Evolutionary conservation across 1,140 invertebrate genomes (phyloP).

Genomic region (Pissodes strobi): DNA sequence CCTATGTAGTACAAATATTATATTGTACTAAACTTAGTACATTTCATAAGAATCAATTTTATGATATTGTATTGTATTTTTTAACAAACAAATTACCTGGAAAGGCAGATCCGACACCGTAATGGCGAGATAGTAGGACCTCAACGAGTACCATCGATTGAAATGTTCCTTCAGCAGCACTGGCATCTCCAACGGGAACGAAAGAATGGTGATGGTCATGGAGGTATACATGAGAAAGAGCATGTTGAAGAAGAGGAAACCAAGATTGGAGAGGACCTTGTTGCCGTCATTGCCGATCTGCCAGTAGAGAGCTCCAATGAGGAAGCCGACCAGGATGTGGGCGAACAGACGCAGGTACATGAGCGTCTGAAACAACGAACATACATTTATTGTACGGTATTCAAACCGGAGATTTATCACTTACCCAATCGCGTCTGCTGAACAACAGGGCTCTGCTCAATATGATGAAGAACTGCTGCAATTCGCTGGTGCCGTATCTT

Average conservation of each 20-base stretch:
- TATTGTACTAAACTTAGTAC: no score
- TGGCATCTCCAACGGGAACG: slow-evolving; percentile 94
- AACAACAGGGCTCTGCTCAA: slow-evolving; percentile 78
- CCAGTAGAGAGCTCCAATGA: slow-evolving; percentile 92
- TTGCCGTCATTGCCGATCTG: slow-evolving; percentile 92
- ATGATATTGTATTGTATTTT: neutral
- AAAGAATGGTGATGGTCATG: slow-evolving; percentile 96
- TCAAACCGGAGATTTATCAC: no score
- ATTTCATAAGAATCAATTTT: no score
- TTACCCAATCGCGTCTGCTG: slow-evolving; percentile 82
- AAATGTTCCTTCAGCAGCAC: slow-evolving; percentile 94
- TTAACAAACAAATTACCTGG: slow-evolving; percentile 62
- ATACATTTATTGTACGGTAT: neutral
- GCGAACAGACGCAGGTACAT: slow-evolving; percentile 93
- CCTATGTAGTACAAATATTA: slow-evolving; percentile 1
- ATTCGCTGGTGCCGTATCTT: slow-evolving; percentile 77
- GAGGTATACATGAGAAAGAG: slow-evolving; percentile 98
- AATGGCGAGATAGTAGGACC: slow-evolving; percentile 94
- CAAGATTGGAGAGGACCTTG: slow-evolving; percentile 94
- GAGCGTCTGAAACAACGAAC: slow-evolving; percentile 79
- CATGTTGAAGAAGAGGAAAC: slow-evolving; percentile 97
- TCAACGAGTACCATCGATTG: slow-evolving; percentile 96
- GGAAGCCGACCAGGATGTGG: slow-evolving; percentile 86
- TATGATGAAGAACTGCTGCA: slow-evolving; percentile 80
- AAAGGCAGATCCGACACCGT: slow-evolving; percentile 95